phyloP scores from a whole-genome alignment of 2,113 vertebrate genomes.

The Nettapus auritus region DNA sequence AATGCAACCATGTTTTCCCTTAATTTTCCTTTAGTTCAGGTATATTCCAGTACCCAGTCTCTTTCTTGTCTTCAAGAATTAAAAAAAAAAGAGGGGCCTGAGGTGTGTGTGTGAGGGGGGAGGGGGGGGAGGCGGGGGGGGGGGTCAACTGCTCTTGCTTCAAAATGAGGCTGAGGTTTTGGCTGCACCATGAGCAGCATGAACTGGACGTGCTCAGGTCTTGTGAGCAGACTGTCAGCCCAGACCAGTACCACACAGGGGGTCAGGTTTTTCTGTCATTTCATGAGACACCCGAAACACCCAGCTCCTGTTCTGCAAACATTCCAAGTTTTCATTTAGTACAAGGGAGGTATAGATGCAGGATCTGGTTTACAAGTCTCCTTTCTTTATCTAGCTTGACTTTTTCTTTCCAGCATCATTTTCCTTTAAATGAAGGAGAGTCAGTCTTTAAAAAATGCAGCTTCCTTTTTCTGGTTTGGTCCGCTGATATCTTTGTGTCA shows the following conservation, averaged over 20 bases:
- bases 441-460: neutral
- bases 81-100: neutral
- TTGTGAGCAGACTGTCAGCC: fast-evolving
- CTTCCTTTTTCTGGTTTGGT: neutral
- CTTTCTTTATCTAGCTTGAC: neutral
- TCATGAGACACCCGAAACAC: neutral
- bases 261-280: fast-evolving
- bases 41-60: neutral
- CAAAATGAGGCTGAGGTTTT: neutral
- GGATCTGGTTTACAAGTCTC: neutral
- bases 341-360: neutral
- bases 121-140: no score
- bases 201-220: neutral
- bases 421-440: neutral
- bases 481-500: neutral
- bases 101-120: no score
- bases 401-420: neutral
- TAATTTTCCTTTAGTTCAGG: neutral
- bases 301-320: neutral
- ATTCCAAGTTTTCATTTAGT: neutral
- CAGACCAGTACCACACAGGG: fast-evolving
- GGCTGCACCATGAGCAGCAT: fast-evolving
- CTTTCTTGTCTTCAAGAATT: neutral
- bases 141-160: neutral
- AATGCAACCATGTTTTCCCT: neutral